Percentiles rank a stretch among this genome's conserved stretches.
Conservation (phyloP, 1,140 invertebrate genomes). For the Telenomus remus region DNA sequence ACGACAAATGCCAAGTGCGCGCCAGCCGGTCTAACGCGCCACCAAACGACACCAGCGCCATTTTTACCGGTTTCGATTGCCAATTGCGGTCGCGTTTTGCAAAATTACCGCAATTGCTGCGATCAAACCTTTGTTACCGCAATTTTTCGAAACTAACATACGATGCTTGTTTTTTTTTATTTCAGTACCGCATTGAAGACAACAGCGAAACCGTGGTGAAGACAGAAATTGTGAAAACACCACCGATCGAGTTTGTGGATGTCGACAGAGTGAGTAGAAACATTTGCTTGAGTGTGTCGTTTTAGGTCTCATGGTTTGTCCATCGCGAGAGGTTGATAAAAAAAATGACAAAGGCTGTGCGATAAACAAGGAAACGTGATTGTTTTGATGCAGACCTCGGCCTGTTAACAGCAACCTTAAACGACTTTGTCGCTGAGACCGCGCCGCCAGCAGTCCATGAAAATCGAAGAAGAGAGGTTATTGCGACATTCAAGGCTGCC, state of each 20-base stretch:
- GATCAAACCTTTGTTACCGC: too few relatives aligned
- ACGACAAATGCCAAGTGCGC: conserved; percentile 44
- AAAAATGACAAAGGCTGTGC: conserved; percentile 50
- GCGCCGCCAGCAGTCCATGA: conserved; percentile 57
- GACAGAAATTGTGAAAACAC: conserved; percentile 45
- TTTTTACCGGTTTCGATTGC: conserved; percentile 1
- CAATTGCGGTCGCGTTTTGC: too few relatives aligned
- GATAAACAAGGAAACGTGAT: conserved; percentile 58
- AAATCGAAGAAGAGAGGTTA: conserved; percentile 60
- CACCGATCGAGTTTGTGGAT: conserved; percentile 36
- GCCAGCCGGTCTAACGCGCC: conserved; percentile 32
- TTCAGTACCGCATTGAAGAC: conserved; percentile 56
- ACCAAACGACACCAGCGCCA: conserved; percentile 13
- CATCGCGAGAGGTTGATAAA: too few relatives aligned
- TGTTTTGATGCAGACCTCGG: conserved; percentile 60
- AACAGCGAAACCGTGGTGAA: conserved; percentile 29
- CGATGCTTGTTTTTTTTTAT: conserved; percentile 10
- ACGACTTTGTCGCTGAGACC: conserved; percentile 54
- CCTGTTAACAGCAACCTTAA: conserved; percentile 59
- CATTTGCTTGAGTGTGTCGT: not conserved
- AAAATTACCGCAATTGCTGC: too few relatives aligned
- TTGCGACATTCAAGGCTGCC: conserved; percentile 57
- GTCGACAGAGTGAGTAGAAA: conserved; percentile 32
- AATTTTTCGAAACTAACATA: too few relatives aligned
- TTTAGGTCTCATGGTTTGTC: not conserved